These are phyloP conservation scores for Enhydra lutris DNA, from an alignment of 2,113 vertebrate genomes.

Conservation along the genomic window DNA sequence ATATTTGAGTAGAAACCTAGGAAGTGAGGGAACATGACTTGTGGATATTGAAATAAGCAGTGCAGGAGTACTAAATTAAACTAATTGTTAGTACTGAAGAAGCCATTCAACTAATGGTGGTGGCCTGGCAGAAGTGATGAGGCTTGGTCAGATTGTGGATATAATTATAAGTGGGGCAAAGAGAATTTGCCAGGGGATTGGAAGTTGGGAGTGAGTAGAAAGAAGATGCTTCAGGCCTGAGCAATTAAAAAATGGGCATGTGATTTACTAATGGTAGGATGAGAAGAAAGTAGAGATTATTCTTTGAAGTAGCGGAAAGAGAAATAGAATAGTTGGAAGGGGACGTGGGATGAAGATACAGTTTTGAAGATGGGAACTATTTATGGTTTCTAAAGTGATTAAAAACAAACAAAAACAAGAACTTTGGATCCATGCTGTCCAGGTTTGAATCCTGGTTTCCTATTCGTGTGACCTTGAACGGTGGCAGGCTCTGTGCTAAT, in stretches of 20 bases:
- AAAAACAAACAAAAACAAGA: background rate
- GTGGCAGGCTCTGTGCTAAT: background rate
- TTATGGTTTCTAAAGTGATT: background rate
- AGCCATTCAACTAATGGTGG: background rate
- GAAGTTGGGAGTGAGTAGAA: background rate
- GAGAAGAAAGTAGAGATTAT: background rate
- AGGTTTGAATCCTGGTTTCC: background rate
- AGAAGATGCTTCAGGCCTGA: background rate
- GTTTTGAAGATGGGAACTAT: background rate
- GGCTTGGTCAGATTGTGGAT: background rate
- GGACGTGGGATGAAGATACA: background rate
- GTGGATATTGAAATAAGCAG: background rate
- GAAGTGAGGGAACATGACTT: background rate
- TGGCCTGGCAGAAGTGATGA: background rate
- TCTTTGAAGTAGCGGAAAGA: background rate
- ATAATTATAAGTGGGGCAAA: background rate
- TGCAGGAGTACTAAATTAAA: background rate
- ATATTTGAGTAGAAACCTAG: background rate
- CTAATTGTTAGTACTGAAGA: background rate
- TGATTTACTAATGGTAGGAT: background rate
- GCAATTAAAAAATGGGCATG: background rate
- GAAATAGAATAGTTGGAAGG: background rate
- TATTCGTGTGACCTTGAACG: background rate
- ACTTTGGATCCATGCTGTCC: background rate
- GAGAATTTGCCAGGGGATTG: background rate